Conservation (phyloP, 2,888 invertebrate species). For the Scaptomyza reducta region DNA sequence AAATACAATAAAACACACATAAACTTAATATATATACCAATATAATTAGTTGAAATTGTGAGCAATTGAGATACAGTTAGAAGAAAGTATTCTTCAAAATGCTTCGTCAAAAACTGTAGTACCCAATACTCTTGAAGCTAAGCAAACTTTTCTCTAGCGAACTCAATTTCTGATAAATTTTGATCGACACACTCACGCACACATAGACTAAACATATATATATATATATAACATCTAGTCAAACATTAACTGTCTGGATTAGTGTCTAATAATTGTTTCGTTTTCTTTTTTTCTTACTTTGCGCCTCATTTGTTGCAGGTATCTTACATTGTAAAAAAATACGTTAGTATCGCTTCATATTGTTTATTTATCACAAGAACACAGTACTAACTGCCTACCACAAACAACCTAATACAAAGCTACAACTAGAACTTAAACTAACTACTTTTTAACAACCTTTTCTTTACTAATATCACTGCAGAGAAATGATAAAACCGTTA, state of each 20-base stretch:
- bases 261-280: slow-evolving; percentile 73
- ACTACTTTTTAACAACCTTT: slow-evolving; percentile 13
- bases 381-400: slow-evolving; percentile 33
- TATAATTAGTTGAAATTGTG: background rate
- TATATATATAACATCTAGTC: slow-evolving; percentile 43
- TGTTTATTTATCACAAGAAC: slow-evolving; percentile 56
- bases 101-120: background rate
- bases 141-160: background rate
- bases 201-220: slow-evolving; percentile 10
- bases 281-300: slow-evolving; percentile 79
- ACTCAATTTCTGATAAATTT: slow-evolving; percentile 26
- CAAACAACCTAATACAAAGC: slow-evolving; percentile 21
- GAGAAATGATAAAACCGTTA: slow-evolving; percentile 26
- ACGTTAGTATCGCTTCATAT: slow-evolving; percentile 81
- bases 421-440: slow-evolving; percentile 27
- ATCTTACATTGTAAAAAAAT: slow-evolving; percentile 82
- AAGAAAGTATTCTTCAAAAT: background rate
- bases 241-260: slow-evolving; percentile 64
- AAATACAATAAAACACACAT: slow-evolving; percentile 9
- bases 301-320: slow-evolving; percentile 80
- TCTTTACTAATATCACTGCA: slow-evolving; percentile 38
- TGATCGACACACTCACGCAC: slow-evolving; percentile 6
- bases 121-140: too few relatives aligned
- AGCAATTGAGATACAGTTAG: slow-evolving; percentile 24
- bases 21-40: slow-evolving; percentile 4